Conservation (phyloP, 2,797 vertebrate species). For the Mico argentatus region DNA sequence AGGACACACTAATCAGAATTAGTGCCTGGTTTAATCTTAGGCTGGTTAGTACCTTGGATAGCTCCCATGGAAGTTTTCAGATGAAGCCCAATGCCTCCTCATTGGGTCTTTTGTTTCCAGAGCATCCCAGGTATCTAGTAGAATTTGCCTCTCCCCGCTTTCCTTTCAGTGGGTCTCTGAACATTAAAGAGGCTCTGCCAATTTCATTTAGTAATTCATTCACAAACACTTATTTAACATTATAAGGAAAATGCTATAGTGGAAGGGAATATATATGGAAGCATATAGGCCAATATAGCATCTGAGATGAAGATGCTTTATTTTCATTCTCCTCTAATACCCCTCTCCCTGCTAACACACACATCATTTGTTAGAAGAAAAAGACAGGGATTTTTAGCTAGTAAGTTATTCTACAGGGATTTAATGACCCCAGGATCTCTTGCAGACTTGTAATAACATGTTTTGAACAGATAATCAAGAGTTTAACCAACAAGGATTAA, state of each 20-base stretch:
- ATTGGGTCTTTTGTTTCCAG: neutral
- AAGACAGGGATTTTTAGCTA: neutral
- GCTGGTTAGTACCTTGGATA: slow-evolving; percentile 76
- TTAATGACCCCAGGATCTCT: neutral
- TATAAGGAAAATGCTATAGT: neutral
- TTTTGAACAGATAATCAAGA: slow-evolving; percentile 53
- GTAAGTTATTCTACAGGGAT: neutral
- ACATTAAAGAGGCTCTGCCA: neutral
- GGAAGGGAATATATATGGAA: neutral
- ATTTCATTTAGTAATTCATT: neutral
- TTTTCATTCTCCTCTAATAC: neutral
- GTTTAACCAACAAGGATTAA: slow-evolving; percentile 56
- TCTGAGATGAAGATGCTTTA: neutral
- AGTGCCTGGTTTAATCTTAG: neutral
- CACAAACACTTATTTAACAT: neutral
- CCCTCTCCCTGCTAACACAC: neutral
- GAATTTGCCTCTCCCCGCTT: neutral
- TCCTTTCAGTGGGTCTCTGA: neutral
- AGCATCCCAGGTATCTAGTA: neutral
- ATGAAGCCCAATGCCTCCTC: neutral
- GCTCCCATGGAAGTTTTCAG: slow-evolving; percentile 56
- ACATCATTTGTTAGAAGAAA: neutral
- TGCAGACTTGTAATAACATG: slow-evolving; percentile 2
- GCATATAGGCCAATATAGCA: neutral
- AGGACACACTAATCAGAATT: neutral